Evolutionary conservation across 1,140 invertebrate genomes (phyloP).

Genomic region (Leguminivora glycinivorella): DNA sequence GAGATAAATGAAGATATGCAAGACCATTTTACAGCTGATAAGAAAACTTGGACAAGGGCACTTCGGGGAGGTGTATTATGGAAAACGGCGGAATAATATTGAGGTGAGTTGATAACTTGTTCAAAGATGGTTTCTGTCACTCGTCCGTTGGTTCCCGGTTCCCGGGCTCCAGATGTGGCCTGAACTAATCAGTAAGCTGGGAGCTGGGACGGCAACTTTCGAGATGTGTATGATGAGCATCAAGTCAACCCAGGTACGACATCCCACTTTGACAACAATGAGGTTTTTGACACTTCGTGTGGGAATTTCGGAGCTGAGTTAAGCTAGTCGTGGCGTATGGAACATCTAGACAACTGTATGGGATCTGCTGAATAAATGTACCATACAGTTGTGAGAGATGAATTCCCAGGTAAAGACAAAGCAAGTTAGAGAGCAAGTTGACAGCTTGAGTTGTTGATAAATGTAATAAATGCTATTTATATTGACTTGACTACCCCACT

Average conservation of each 20-base stretch:
- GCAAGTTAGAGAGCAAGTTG: slow-evolving; percentile 37
- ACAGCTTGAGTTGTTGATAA: slow-evolving; percentile 90
- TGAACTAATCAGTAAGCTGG: slow-evolving; percentile 93
- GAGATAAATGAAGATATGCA: slow-evolving; percentile 98
- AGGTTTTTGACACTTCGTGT: too few species aligned
- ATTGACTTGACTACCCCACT: too few species aligned
- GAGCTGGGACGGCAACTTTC: slow-evolving; percentile 98
- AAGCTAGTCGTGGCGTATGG: too few species aligned
- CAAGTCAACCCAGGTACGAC: too few species aligned
- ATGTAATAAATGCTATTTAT: too few species aligned
- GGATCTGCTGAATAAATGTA: too few species aligned
- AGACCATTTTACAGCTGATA: slow-evolving; percentile 91
- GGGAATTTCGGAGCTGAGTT: too few species aligned
- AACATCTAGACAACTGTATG: too few species aligned
- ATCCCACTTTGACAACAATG: too few species aligned
- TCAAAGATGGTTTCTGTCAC: background rate
- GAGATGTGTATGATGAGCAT: slow-evolving; percentile 99
- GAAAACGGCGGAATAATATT: slow-evolving; percentile 94
- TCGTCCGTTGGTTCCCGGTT: slow-evolving; percentile 94
- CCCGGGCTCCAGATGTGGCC: too few species aligned
- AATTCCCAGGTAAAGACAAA: too few species aligned
- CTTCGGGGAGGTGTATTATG: slow-evolving; percentile 99
- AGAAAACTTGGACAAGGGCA: slow-evolving; percentile 96
- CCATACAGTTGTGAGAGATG: too few species aligned
- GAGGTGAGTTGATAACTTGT: slow-evolving; percentile 78